A percentile compares a stretch with the other conserved stretches of the same genome.
Evolutionary conservation across 2,888 invertebrate species (phyloP).

Genomic region (Pachycephus smyrnensis): DNA sequence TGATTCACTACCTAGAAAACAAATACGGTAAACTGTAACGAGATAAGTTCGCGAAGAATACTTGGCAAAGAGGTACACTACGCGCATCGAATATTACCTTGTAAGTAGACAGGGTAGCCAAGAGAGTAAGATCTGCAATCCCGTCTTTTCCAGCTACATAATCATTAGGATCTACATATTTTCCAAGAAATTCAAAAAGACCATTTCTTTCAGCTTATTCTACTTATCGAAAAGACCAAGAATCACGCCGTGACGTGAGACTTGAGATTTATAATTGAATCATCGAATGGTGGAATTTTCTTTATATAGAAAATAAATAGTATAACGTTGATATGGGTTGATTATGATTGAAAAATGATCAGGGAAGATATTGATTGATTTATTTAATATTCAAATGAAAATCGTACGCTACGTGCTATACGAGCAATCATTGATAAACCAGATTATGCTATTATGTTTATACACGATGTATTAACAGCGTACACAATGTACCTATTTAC

Average conservation of each 20-base stretch:
- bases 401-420: background rate
- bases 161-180: conserved; percentile 75
- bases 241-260: background rate
- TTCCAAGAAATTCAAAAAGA: conserved; percentile 76
- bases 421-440: background rate
- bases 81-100: conserved; percentile 66
- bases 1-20: conserved; percentile 66
- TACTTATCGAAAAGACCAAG: background rate
- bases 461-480: background rate
- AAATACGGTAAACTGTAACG: background rate
- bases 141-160: conserved; percentile 80
- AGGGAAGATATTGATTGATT: too few relatives aligned
- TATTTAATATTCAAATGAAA: background rate
- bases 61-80: background rate
- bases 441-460: background rate
- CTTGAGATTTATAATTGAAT: too few relatives aligned
- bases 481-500: background rate
- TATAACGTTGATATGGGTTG: too few relatives aligned
- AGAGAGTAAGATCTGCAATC: conserved; percentile 78
- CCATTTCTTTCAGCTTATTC: conserved; percentile 56
- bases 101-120: conserved; percentile 77
- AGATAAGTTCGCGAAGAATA: background rate
- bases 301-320: too few relatives aligned
- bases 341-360: too few relatives aligned
- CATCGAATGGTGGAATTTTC: too few relatives aligned